A percentile compares a stretch with the other conserved stretches of the same genome.
phyloP scores from a whole-genome alignment of 2,888 invertebrate species.

The Choristoneura rosaceana region DNA sequence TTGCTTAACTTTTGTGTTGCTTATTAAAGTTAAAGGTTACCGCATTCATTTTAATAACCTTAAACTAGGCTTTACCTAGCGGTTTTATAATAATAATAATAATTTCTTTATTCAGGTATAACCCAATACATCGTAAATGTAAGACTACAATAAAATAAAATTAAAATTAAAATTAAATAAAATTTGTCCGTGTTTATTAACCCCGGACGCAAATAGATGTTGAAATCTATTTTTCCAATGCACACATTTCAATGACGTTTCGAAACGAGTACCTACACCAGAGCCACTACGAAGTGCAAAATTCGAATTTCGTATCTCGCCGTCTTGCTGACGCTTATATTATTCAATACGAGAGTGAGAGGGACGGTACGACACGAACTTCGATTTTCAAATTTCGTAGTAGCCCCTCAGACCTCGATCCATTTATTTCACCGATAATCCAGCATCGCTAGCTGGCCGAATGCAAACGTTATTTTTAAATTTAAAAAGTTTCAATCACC shows the following conservation, averaged over 20 bases:
- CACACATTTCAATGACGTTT: not conserved
- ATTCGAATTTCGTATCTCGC: too few relatives aligned
- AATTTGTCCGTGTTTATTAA: not conserved
- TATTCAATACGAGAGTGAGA: too few relatives aligned
- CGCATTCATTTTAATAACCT: not conserved
- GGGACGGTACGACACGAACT: too few relatives aligned
- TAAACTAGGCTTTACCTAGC: not conserved
- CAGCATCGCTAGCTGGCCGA: conserved; percentile 20
- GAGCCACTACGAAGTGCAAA: too few relatives aligned
- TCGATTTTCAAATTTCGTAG: too few relatives aligned
- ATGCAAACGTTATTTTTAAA: conserved; percentile 23
- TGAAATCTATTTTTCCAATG: not conserved
- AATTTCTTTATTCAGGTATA: too few relatives aligned
- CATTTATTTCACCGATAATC: conserved; percentile 17
- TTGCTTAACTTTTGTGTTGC: not conserved
- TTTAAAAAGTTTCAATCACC: conserved; percentile 35
- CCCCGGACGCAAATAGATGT: not conserved
- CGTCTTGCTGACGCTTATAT: too few relatives aligned
- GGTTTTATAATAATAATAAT: too few relatives aligned
- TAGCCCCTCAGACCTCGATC: not conserved
- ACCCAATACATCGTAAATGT: too few relatives aligned
- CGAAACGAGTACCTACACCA: not conserved
- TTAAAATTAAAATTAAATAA: too few relatives aligned
- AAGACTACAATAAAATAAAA: too few relatives aligned
- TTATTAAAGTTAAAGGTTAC: not conserved